phyloP scores from a whole-genome alignment of 2,113 vertebrate species.

The Cyanocitta stelleri region DNA sequence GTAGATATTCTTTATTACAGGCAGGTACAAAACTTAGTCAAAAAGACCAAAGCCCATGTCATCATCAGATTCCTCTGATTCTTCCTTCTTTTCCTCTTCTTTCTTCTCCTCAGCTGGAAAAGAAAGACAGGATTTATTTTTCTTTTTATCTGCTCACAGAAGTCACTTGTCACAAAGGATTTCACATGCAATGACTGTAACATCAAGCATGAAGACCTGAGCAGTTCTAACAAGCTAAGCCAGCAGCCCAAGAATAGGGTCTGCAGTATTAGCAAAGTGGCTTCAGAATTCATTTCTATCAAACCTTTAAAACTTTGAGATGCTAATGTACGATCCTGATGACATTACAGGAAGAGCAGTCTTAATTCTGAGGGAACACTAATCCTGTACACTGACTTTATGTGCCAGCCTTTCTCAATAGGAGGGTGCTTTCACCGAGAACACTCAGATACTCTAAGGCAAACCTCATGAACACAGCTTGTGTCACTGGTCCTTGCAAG shows the following conservation, averaged over 20 bases:
- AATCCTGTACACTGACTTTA: rapidly evolving
- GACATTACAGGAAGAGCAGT: rapidly evolving
- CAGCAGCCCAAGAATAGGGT: rapidly evolving
- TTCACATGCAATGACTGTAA: rapidly evolving
- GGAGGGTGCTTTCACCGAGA: rapidly evolving
- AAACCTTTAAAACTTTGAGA: too few species aligned
- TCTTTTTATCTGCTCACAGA: rapidly evolving
- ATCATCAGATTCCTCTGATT: constrained; percentile 96
- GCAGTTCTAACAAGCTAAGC: too few species aligned
- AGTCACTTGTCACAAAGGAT: rapidly evolving
- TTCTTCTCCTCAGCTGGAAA: constrained; percentile 92
- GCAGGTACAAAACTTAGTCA: constrained; percentile 80
- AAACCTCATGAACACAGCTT: rapidly evolving
- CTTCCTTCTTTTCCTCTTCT: constrained; percentile 97
- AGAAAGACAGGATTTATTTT: neutral
- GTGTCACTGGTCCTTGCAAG: neutral
- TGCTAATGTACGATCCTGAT: too few species aligned
- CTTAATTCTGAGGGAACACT: rapidly evolving
- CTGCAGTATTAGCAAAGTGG: rapidly evolving
- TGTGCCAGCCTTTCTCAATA: rapidly evolving
- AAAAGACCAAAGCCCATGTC: constrained; percentile 99
- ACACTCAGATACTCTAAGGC: rapidly evolving
- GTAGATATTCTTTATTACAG: constrained; percentile 62
- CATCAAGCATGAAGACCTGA: too few species aligned
- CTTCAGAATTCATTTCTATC: neutral